Evolutionary conservation across 2,797 vertebrate species (phyloP), one percentile per base, ranked within the genome.

Genomic region (Bufotes viridis): DNA sequence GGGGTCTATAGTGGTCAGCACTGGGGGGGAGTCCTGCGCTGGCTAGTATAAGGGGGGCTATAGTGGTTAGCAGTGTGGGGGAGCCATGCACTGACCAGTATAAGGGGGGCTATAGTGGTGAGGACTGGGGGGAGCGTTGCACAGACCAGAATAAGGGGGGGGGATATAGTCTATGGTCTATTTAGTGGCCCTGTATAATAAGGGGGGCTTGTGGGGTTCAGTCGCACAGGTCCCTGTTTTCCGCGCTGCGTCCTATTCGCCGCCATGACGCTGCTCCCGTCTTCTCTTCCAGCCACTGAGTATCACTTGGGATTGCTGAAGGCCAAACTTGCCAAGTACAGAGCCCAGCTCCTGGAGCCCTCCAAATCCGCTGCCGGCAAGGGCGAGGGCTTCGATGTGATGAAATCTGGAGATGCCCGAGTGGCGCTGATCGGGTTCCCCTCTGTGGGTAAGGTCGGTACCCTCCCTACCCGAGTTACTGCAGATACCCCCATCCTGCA

Each of bases 361-460:
- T 97, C 98, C 86, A 99, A 99, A 87, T 96, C 97, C 0, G 94
- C 97, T 0, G 96, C 97, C 0, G 96, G 94, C 4, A 99, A 99
- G 95, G 98, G 98, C 12, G 98, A 99, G 90, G 98, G 98, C 90
- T 99, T 99, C 0, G 98, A 99, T 96, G 98, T 99, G 53, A 99
- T 99, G 98, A 99, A 99, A 94, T 99, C 98, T 1, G 98, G 98
- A 53, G 98, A 99, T 83, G 98, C 98, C 65, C 95, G 98, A 0
- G 98, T 99, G 90, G 98, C 98, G 0, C 96, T 99, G 20, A 98
- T 99, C 0, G 98, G 98, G 65, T 99, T 99, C 88, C 98, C 98
- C 53, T 99, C 98, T 15, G 98, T 99, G 93, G 98, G 98, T 93
- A 99, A 99, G 97, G 98, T 99, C 96, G 92, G 97, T 96, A 90